These are phyloP conservation scores for Temnopleurus reevesii DNA, from an alignment of 53 echinoderm and acorn worm species.

Conservation along the genomic window DNA sequence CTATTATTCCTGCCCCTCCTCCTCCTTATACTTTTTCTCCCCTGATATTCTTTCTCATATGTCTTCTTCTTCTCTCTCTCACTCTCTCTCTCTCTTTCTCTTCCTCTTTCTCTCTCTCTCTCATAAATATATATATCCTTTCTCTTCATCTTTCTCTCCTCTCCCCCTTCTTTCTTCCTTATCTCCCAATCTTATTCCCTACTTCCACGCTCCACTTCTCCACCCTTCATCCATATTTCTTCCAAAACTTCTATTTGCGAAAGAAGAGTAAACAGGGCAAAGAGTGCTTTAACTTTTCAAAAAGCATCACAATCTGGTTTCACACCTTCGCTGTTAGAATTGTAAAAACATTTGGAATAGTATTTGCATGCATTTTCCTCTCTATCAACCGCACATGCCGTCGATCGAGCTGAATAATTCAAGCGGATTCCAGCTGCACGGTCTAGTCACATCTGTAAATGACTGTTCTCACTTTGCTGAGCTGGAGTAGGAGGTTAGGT, in stretches of 20 bases:
- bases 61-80: too few species aligned
- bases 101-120: neutral
- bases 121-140: neutral
- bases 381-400: neutral
- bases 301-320: neutral
- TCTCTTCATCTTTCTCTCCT: neutral
- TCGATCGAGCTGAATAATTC: too few species aligned
- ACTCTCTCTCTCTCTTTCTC: neutral
- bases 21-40: too few species aligned
- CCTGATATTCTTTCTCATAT: neutral
- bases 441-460: too few species aligned
- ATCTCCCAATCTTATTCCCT: too few species aligned
- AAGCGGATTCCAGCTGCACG: too few species aligned
- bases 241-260: neutral
- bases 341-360: constrained; percentile 4
- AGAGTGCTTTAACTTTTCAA: constrained; percentile 16
- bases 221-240: neutral
- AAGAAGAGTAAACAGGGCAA: neutral
- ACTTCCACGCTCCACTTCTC: neutral
- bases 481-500: too few species aligned
- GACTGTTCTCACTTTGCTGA: too few species aligned
- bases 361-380: constrained; percentile 17
- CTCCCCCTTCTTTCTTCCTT: too few species aligned
- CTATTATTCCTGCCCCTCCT: too few species aligned
- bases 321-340: neutral